Percentiles rank a stretch among this genome's conserved stretches.
These are phyloP conservation scores for Menidia beryllina DNA, from an alignment of 2,113 vertebrate genomes.

Conservation along the genomic window DNA sequence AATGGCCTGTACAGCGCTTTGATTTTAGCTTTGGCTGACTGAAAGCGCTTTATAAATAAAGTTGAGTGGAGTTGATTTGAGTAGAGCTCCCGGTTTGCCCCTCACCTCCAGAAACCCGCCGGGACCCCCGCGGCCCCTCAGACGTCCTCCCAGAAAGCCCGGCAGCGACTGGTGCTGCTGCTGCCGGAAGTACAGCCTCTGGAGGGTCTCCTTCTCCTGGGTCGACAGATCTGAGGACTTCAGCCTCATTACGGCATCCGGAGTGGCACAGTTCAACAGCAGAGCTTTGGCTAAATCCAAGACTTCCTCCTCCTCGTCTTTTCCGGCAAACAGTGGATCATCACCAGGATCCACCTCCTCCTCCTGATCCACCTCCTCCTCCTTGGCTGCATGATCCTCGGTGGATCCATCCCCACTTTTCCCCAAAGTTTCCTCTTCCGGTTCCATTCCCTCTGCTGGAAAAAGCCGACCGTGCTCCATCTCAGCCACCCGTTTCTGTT, in stretches of 20 bases:
- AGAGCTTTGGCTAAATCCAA: conserved; percentile 75
- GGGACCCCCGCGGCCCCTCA: conserved; percentile 36
- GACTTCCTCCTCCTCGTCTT: conserved; percentile 67
- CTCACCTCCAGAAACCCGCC: conserved; percentile 79
- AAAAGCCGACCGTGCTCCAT: conserved; percentile 6
- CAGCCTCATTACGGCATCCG: conserved; percentile 80
- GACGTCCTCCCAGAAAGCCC: conserved; percentile 68
- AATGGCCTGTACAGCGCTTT: too few relatives aligned
- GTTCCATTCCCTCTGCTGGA: conserved; percentile 38
- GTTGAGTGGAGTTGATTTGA: too few relatives aligned
- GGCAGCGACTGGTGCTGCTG: conserved; percentile 78
- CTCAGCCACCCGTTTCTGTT: conserved; percentile 1
- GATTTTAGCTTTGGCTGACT: too few relatives aligned
- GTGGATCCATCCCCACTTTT: conserved; percentile 21
- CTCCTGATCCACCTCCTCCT: conserved; percentile 4
- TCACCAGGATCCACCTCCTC: conserved; percentile 37
- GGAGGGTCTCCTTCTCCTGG: conserved; percentile 70
- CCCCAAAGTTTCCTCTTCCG: not conserved
- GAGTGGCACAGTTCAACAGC: conserved; percentile 81
- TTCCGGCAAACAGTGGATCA: not conserved
- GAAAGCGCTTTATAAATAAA: too few relatives aligned
- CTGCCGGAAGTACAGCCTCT: conserved; percentile 74
- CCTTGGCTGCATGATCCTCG: conserved; percentile 8
- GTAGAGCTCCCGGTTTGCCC: not conserved
- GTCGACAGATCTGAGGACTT: conserved; percentile 71